Evolutionary conservation across 2,797 vertebrate species (phyloP).

Genomic region (Fringilla coelebs): DNA sequence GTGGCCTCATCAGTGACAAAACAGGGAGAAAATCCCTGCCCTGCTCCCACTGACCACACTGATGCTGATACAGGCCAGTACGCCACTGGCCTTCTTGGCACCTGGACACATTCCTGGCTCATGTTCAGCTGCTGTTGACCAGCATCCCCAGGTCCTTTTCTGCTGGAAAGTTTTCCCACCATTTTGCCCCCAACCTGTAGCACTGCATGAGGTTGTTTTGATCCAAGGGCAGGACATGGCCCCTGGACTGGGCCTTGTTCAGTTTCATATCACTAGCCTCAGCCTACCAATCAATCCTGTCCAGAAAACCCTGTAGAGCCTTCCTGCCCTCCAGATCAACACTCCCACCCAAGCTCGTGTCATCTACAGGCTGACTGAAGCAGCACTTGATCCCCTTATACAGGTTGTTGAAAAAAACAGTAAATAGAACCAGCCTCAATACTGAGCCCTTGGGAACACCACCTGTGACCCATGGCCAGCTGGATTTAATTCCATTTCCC

Average conservation of each 20-base stretch:
- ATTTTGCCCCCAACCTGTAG: not conserved
- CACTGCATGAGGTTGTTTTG: not conserved
- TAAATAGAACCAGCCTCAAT: accelerated
- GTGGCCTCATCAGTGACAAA: accelerated
- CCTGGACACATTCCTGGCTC: not conserved
- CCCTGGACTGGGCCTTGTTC: not conserved
- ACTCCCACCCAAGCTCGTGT: not conserved
- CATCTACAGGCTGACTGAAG: not conserved
- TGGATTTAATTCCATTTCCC: not conserved
- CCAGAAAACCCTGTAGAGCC: not conserved
- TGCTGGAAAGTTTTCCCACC: not conserved
- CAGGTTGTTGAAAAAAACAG: not conserved
- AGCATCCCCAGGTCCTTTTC: not conserved
- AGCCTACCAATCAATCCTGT: not conserved
- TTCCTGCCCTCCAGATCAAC: not conserved
- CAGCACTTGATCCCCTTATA: not conserved
- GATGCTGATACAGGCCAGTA: not conserved
- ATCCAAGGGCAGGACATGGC: not conserved
- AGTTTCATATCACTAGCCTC: not conserved
- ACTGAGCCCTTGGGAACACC: not conserved
- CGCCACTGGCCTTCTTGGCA: no score
- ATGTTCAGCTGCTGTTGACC: accelerated
- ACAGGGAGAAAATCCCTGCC: not conserved
- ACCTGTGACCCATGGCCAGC: not conserved
- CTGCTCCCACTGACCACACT: not conserved